Evolutionary conservation across 2,113 vertebrate species (phyloP).

Genomic region (Erythrolamprus reginae): DNA sequence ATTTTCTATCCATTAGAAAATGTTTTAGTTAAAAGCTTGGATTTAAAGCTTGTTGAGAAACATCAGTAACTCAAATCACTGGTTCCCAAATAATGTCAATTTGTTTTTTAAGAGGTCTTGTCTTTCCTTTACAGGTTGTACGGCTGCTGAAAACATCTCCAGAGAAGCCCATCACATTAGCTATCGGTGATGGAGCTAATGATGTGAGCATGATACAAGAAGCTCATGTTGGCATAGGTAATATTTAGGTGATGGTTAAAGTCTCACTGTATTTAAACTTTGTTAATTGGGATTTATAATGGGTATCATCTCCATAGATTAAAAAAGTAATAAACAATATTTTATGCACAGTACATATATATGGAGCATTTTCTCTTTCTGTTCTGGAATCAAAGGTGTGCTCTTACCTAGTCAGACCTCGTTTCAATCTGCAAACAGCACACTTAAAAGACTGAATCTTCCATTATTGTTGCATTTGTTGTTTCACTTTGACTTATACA

Average conservation of each 20-base stretch:
- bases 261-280: background rate
- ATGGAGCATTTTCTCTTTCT: background rate
- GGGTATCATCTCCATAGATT: background rate
- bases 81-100: background rate
- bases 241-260: conserved; percentile 17
- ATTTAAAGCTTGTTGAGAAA: no score
- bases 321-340: background rate
- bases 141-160: conserved; percentile 92
- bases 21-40: background rate
- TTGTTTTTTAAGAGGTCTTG: background rate
- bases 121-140: conserved; percentile 76
- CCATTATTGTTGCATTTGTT: background rate
- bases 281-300: background rate
- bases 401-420: background rate
- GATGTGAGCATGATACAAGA: conserved; percentile 99
- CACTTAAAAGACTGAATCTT: background rate
- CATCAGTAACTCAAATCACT: background rate
- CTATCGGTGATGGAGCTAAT: conserved; percentile 92
- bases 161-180: conserved; percentile 94
- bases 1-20: background rate
- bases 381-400: background rate
- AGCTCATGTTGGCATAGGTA: conserved; percentile 96
- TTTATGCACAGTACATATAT: no score
- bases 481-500: background rate
- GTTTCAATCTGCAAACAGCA: background rate